phyloP scores from a whole-genome alignment of 2,888 invertebrate species.

The Cheilosia impressa region DNA sequence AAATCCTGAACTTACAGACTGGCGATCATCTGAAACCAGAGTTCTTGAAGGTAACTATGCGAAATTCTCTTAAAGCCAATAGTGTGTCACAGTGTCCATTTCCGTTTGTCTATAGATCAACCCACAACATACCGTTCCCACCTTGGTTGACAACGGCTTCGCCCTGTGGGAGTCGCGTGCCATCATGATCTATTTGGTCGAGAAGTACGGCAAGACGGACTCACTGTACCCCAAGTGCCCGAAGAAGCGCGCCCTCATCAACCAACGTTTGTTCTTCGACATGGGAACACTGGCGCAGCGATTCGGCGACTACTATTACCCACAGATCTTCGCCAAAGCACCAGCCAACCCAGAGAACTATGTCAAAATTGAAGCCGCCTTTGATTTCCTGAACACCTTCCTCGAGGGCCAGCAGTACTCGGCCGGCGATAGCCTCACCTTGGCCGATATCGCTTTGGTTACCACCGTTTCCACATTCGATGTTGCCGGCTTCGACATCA shows the following conservation, averaged over 20 bases:
- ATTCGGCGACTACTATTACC: slow-evolving; percentile 89
- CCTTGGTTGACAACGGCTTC: slow-evolving; percentile 92
- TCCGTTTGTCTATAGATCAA: slow-evolving; percentile 86
- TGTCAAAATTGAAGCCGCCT: slow-evolving; percentile 88
- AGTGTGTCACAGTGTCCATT: background rate
- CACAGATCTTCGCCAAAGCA: slow-evolving; percentile 86
- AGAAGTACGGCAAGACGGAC: slow-evolving; percentile 91
- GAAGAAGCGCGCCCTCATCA: slow-evolving; percentile 89
- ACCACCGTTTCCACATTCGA: slow-evolving; percentile 89
- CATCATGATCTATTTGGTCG: slow-evolving; percentile 91
- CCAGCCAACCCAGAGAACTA: slow-evolving; percentile 88
- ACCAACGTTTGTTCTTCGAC: slow-evolving; percentile 92
- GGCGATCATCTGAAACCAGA: slow-evolving; percentile 89
- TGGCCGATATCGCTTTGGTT: slow-evolving; percentile 90
- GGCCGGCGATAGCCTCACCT: slow-evolving; percentile 89
- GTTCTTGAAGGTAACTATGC: slow-evolving; percentile 86
- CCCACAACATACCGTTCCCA: slow-evolving; percentile 93
- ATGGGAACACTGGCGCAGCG: slow-evolving; percentile 89
- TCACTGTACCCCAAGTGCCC: slow-evolving; percentile 90
- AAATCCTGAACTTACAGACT: slow-evolving; percentile 85
- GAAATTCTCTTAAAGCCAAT: too few species aligned
- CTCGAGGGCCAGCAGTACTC: slow-evolving; percentile 88
- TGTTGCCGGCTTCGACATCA: slow-evolving; percentile 87
- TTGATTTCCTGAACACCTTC: slow-evolving; percentile 89
- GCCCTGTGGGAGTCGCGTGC: slow-evolving; percentile 93